Evolutionary conservation across 2,797 vertebrate genomes (phyloP).

Genomic region (Merluccius polli): DNA sequence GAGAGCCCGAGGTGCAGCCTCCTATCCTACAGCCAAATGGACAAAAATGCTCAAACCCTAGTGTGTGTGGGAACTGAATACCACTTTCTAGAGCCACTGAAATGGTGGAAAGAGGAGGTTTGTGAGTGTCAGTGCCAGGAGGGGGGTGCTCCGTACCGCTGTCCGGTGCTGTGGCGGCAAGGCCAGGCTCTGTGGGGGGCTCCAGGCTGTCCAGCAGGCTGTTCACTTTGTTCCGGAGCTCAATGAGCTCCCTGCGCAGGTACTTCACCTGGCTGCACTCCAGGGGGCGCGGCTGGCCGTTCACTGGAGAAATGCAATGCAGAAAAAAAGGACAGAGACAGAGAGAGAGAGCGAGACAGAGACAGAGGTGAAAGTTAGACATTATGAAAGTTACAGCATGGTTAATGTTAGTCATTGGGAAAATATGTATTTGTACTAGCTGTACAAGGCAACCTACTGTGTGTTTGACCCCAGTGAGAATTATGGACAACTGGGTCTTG

Average conservation of each 20-base stretch:
- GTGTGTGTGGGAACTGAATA: background rate
- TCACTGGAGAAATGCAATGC: constrained; percentile 72
- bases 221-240: constrained; percentile 98
- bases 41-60: no score
- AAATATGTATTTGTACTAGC: background rate
- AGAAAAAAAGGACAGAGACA: background rate
- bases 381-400: background rate
- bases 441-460: background rate
- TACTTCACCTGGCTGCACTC: constrained; percentile 98
- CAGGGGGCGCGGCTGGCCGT: constrained; percentile 94
- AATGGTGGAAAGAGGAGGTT: background rate
- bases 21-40: background rate
- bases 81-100: background rate
- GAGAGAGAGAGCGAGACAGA: constrained; percentile 2
- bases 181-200: constrained; percentile 85
- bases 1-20: background rate
- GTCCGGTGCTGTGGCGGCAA: constrained; percentile 78
- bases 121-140: background rate
- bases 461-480: background rate
- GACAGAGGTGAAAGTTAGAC: background rate
- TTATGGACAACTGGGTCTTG: background rate
- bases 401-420: background rate
- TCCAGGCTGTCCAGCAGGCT: constrained; percentile 93
- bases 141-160: constrained; percentile 73
- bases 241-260: constrained; percentile 93